These are phyloP conservation scores for Bothrops jararaca DNA, from an alignment of 2,113 vertebrate genomes.

Conservation along the genomic window DNA sequence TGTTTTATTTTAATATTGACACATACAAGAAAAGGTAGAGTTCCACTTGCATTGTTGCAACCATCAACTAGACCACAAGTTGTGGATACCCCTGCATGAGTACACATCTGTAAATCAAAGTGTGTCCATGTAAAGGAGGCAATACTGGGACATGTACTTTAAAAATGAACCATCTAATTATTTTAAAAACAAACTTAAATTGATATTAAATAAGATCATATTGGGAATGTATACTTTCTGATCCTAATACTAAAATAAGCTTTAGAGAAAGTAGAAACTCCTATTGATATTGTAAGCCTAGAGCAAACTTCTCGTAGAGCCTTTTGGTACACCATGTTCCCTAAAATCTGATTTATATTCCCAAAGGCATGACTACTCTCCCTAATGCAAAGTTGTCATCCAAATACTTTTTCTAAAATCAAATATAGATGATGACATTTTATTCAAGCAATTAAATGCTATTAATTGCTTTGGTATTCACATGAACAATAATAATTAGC, in stretches of 20 bases:
- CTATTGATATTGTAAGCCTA: constrained; percentile 18
- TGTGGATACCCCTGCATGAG: background rate
- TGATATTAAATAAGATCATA: background rate
- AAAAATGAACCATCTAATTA: background rate
- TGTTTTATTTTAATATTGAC: background rate
- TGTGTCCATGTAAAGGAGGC: background rate
- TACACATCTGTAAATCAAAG: background rate
- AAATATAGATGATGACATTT: constrained; percentile 66
- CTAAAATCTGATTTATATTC: constrained; percentile 60
- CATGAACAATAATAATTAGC: constrained; percentile 49
- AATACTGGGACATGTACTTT: background rate
- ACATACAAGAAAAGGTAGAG: background rate
- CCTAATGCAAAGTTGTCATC: constrained; percentile 59
- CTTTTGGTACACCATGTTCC: constrained; percentile 64
- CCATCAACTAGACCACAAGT: background rate
- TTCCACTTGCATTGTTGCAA: background rate
- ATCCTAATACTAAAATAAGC: constrained; percentile 6
- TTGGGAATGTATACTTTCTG: background rate
- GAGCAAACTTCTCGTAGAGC: constrained; percentile 47
- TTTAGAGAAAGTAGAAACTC: constrained; percentile 48
- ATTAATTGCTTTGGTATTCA: constrained; percentile 69
- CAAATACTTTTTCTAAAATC: constrained; percentile 54
- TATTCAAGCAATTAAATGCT: constrained; percentile 65
- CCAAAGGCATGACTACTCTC: constrained; percentile 59
- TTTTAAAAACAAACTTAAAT: background rate